Percentiles rank a stretch among this genome's conserved stretches.
Evolutionary conservation across 1,140 invertebrate genomes (phyloP).

Genomic region (Aphidius ervi): DNA sequence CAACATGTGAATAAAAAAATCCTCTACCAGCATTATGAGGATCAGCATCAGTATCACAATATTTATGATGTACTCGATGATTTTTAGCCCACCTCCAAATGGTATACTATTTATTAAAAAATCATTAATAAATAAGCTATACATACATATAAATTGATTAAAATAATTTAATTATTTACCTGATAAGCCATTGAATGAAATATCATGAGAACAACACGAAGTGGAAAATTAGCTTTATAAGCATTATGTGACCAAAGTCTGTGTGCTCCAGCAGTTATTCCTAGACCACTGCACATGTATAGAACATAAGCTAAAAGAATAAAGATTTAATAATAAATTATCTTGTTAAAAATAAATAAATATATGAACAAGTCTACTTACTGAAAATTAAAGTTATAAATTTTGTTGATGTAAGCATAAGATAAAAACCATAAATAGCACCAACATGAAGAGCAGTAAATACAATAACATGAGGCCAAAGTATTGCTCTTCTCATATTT

Average conservation of each 20-base stretch:
- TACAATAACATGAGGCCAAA: no score
- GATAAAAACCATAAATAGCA: no score
- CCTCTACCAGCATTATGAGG: slow-evolving; percentile 83
- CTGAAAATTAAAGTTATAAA: no score
- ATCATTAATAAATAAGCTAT: not conserved
- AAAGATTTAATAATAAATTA: no score
- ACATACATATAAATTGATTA: not conserved
- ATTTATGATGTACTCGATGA: slow-evolving; percentile 88
- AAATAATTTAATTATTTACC: slow-evolving; percentile 20
- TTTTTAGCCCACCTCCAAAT: slow-evolving; percentile 72
- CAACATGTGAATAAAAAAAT: slow-evolving; percentile 88
- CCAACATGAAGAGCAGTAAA: no score
- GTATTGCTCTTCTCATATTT: no score
- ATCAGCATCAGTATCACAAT: slow-evolving; percentile 84
- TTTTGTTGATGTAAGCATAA: no score
- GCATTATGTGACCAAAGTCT: slow-evolving; percentile 66
- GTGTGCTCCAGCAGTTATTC: slow-evolving; percentile 64
- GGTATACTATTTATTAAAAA: slow-evolving; percentile 50
- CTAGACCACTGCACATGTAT: not conserved
- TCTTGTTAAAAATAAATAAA: no score
- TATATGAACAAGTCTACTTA: no score
- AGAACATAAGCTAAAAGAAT: no score
- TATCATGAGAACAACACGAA: slow-evolving; percentile 57
- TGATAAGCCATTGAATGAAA: slow-evolving; percentile 62
- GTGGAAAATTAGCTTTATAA: slow-evolving; percentile 64